These are phyloP conservation scores for Oryzaephilus surinamensis DNA, from an alignment of 1,140 invertebrate species.

Conservation along the genomic window DNA sequence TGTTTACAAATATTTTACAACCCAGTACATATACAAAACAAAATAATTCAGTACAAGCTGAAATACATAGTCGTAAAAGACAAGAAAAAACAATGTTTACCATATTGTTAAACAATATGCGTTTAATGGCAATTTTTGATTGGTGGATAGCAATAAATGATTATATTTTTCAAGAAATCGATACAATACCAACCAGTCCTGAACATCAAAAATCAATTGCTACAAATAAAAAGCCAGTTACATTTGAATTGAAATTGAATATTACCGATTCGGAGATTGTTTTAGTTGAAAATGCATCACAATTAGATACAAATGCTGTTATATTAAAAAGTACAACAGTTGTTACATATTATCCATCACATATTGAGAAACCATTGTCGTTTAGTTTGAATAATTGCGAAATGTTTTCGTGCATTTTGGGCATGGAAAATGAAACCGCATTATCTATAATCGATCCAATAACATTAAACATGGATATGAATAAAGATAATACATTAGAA, in stretches of 20 bases:
- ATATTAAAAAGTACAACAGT: slow-evolving; percentile 88
- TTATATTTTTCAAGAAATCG: slow-evolving; percentile 53
- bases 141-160: slow-evolving; percentile 82
- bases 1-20: slow-evolving; percentile 83
- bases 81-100: slow-evolving; percentile 71
- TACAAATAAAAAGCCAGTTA: slow-evolving; percentile 22
- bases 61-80: slow-evolving; percentile 69
- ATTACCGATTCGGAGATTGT: slow-evolving; percentile 93
- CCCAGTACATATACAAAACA: slow-evolving; percentile 46
- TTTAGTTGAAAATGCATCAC: slow-evolving; percentile 79
- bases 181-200: slow-evolving; percentile 15
- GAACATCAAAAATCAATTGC: slow-evolving; percentile 14
- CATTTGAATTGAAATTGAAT: slow-evolving; percentile 84
- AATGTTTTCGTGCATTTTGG: slow-evolving; percentile 87
- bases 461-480: slow-evolving; percentile 63
- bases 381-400: slow-evolving; percentile 86
- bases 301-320: slow-evolving; percentile 84
- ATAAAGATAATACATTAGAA: slow-evolving; percentile 40
- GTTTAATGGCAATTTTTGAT: slow-evolving; percentile 85
- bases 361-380: slow-evolving; percentile 63
- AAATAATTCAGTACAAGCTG: slow-evolving; percentile 60
- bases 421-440: slow-evolving; percentile 86
- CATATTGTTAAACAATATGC: slow-evolving; percentile 89
- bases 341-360: slow-evolving; percentile 64
- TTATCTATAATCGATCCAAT: slow-evolving; percentile 94